Percentiles rank a stretch among this genome's conserved stretches.
These are phyloP conservation scores for Rynchops niger DNA, from an alignment of 2,113 vertebrate species.

Conservation along the genomic window DNA sequence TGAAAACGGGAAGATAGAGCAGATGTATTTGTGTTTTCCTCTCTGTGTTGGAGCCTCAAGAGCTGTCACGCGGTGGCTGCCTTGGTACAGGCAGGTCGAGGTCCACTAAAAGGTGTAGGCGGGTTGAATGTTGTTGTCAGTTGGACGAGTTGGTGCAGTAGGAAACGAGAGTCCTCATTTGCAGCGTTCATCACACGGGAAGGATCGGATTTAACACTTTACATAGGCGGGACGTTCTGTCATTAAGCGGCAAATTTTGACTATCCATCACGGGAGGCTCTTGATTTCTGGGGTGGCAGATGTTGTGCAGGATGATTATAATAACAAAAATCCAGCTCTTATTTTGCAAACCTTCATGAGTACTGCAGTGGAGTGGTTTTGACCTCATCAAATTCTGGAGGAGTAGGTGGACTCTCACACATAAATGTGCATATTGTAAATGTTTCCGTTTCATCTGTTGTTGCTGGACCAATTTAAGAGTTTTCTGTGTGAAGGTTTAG, in stretches of 20 bases:
- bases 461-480: not conserved
- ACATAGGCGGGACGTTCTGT: accelerated
- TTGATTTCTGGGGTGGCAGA: not conserved
- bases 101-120: not conserved
- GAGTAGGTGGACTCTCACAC: not conserved
- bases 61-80: not conserved
- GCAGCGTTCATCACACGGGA: accelerated
- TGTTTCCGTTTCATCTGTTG: not conserved
- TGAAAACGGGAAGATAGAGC: not conserved
- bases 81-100: not conserved
- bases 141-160: not conserved
- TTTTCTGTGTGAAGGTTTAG: not conserved
- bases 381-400: not conserved
- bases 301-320: not conserved
- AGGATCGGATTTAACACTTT: not conserved
- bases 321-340: not conserved
- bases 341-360: not conserved
- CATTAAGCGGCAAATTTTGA: not conserved
- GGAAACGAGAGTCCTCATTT: accelerated
- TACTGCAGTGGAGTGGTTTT: not conserved
- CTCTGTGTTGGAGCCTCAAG: not conserved
- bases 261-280: accelerated
- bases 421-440: not conserved
- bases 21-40: not conserved
- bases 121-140: not conserved